A percentile compares a stretch with the other conserved stretches of the same genome.
Evolutionary conservation across 1,140 invertebrate genomes (phyloP).

Genomic region (Apolygus lucorum): DNA sequence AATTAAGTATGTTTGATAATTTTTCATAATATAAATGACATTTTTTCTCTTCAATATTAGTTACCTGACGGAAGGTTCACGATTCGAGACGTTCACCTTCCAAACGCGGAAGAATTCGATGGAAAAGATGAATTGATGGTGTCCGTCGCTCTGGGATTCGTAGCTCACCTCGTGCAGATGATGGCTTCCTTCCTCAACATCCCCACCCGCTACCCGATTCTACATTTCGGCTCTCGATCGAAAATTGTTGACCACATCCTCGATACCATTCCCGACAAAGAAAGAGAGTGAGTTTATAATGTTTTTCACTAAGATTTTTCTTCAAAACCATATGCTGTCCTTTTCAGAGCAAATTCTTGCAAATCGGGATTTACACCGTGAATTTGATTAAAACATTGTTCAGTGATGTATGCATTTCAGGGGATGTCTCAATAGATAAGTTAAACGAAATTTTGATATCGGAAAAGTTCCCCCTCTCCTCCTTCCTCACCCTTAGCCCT

Average conservation of each 20-base stretch:
- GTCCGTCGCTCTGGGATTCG: slow-evolving; percentile 69
- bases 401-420: too few species aligned
- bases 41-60: slow-evolving; percentile 37
- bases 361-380: too few species aligned
- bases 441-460: too few species aligned
- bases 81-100: slow-evolving; percentile 63
- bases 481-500: too few species aligned
- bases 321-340: neutral
- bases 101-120: slow-evolving; percentile 57
- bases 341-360: too few species aligned
- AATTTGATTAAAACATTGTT: too few species aligned
- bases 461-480: too few species aligned
- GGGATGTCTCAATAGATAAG: too few species aligned
- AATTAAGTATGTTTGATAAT: neutral
- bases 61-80: slow-evolving; percentile 48
- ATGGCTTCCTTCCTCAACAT: slow-evolving; percentile 69
- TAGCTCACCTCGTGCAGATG: slow-evolving; percentile 69
- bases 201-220: slow-evolving; percentile 68
- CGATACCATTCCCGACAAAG: slow-evolving; percentile 56
- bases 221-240: slow-evolving; percentile 65
- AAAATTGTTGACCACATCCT: slow-evolving; percentile 68
- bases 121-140: slow-evolving; percentile 54
- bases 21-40: neutral
- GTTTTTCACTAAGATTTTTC: neutral
- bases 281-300: slow-evolving; percentile 55